Conservation (phyloP, 1,140 invertebrate species). For the Zophobas atratus region DNA sequence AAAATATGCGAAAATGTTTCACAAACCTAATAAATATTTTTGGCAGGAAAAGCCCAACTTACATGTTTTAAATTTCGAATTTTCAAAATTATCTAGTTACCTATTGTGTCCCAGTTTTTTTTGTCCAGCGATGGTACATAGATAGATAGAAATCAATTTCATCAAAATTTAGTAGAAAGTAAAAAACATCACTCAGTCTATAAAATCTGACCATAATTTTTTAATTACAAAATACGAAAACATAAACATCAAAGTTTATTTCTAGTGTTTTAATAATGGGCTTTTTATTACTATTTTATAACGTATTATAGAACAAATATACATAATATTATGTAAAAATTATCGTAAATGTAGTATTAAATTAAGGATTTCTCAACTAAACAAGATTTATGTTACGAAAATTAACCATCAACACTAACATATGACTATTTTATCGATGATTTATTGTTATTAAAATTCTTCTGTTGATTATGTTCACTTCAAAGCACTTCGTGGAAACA, state of each 20-base stretch:
- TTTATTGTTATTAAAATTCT: not conserved
- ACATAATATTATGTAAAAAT: not conserved
- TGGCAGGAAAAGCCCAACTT: too few relatives aligned
- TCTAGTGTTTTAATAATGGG: not conserved
- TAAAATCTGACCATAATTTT: too few relatives aligned
- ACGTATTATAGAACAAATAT: not conserved
- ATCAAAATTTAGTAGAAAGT: too few relatives aligned
- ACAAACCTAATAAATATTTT: too few relatives aligned
- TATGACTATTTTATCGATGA: not conserved
- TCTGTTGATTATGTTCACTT: not conserved
- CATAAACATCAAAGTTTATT: not conserved
- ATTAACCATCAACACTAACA: not conserved
- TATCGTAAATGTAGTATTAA: conserved; percentile 5
- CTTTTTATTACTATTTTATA: conserved; percentile 11
- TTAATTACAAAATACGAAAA: not conserved
- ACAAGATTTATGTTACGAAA: conserved; percentile 9
- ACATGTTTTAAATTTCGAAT: too few relatives aligned
- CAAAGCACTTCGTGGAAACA: too few relatives aligned
- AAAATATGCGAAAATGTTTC: too few relatives aligned
- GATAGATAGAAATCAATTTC: too few relatives aligned
- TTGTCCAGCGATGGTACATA: too few relatives aligned
- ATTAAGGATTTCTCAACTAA: conserved; percentile 6
- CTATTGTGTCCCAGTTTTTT: too few relatives aligned
- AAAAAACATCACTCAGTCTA: too few relatives aligned
- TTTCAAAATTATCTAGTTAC: too few relatives aligned